Base-by-base conservation (phyloP, 2,113 vertebrate genomes). In the Natator depressus region DNA sequence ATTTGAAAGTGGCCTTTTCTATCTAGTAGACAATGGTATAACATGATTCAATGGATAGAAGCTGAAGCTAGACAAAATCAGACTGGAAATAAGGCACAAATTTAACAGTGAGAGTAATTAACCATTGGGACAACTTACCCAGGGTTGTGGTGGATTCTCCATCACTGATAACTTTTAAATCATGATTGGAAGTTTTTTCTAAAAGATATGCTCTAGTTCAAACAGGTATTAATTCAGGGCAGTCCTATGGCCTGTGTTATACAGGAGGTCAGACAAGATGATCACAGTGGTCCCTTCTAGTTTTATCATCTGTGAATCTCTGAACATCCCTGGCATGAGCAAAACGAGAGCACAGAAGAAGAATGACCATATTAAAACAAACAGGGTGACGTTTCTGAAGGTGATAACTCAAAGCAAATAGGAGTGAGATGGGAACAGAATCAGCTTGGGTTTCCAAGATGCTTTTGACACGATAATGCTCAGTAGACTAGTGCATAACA, bases 301-400 rank as follows among this genome's bases (percentile, higher is more conserved):
- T 69, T 69, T 69, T 35, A 69, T 69, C n/a, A 69, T n/a, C 65
- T 69, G n/a, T 19, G 35, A n/a, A 62, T 62, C 27, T 62, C 57
- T 38, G n/a, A 38, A 46, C 85, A 59, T 65, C 80, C 84, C 75
- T 51, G 93, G 87, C 29, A 81, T 4, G 27, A 80, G 29, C 91
- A 93, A 94, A 95, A 88, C 27, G 49, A 47, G 47, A 78, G 62
- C 84, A 22, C 0, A 10, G 89, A 5, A 95, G 88, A 94, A 96
- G 93, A 95, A 62, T 3, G 24, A 29, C 6, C 62, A 62, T 53
- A 93, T 95, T 93, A 90, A 84, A 92, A 25, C 89, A 95, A 94
- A 72, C 25, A 69, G 78, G 51, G 54, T 89, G 75, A 92, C 0
- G 3, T 59, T 94, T 90, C 86, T 81, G 50, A 51, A 79, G 85